Conservation (phyloP, 2,888 invertebrate genomes). For the Stictocephala bisonia region DNA sequence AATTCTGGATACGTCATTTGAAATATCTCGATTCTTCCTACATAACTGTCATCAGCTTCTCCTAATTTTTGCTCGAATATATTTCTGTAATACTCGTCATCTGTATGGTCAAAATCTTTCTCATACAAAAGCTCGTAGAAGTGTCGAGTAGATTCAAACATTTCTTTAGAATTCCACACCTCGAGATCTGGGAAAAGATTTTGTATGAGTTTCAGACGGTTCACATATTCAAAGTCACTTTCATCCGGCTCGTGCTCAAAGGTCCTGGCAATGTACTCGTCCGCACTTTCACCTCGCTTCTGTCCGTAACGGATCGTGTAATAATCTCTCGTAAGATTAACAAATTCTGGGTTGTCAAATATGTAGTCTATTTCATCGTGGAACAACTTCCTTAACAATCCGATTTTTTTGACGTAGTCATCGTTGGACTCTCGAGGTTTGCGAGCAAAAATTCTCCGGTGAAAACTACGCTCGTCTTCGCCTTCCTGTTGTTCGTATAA, state of each 20-base stretch:
- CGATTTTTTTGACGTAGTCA: constrained; percentile 12
- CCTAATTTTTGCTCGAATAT: neutral
- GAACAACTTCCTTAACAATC: neutral
- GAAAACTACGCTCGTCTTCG: neutral
- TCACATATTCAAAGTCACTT: constrained; percentile 15
- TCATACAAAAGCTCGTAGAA: constrained; percentile 17
- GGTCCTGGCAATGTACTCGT: neutral
- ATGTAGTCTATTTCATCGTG: neutral
- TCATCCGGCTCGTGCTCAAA: constrained; percentile 7
- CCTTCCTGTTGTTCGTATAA: constrained; percentile 2
- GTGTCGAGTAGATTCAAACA: neutral
- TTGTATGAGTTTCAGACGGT: neutral
- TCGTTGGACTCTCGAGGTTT: neutral
- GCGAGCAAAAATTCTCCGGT: neutral
- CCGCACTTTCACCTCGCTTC: constrained; percentile 17
- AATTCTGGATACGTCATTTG: neutral
- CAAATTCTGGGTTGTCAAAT: constrained; percentile 8
- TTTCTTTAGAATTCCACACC: constrained; percentile 4
- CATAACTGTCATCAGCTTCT: constrained; percentile 16
- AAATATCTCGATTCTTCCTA: neutral
- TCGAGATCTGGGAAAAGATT: constrained; percentile 25
- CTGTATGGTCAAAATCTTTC: neutral
- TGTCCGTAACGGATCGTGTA: constrained; percentile 24
- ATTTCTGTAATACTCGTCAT: constrained; percentile 4
- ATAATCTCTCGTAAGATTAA: constrained; percentile 10